These are phyloP conservation scores for Chaenodraco wilsoni DNA, from an alignment of 2,797 vertebrate genomes.

Conservation along the genomic window DNA sequence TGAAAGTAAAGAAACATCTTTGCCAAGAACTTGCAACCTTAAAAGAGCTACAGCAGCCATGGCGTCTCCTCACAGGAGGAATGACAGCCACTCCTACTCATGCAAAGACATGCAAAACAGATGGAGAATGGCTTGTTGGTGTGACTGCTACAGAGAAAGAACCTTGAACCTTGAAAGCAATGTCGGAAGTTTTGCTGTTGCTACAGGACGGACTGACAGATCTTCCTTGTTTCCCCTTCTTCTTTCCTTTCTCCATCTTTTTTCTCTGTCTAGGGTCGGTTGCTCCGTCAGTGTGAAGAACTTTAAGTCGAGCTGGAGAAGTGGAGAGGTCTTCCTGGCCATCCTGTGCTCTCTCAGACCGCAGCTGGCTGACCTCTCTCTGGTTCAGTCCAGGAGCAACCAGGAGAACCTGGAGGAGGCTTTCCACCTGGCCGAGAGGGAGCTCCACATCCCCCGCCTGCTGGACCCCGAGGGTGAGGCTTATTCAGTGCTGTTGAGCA, in stretches of 20 bases:
- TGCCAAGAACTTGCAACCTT: no score
- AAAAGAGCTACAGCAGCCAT: background rate
- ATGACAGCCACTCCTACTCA: background rate
- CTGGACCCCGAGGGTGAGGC: constrained; percentile 90
- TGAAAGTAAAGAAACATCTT: no score
- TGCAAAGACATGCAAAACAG: background rate
- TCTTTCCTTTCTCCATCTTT: background rate
- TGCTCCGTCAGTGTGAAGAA: constrained; percentile 83
- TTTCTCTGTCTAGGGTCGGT: constrained; percentile 60
- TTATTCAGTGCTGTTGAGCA: background rate
- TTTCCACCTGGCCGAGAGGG: constrained; percentile 88
- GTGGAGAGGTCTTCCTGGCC: constrained; percentile 89
- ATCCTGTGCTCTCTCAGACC: constrained; percentile 90
- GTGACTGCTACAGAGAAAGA: background rate
- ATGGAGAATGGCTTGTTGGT: background rate
- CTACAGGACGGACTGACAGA: background rate
- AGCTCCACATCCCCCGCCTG: constrained; percentile 89
- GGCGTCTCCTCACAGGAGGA: background rate
- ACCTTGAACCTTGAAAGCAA: background rate
- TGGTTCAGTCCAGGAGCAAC: constrained; percentile 82
- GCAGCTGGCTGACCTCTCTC: constrained; percentile 87
- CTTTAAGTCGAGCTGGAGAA: constrained; percentile 94
- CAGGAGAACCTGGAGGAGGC: constrained; percentile 90
- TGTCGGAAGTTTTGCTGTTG: background rate
- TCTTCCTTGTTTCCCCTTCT: background rate